Base-by-base conservation (phyloP, 2,888 invertebrate species). In the Apocheima hispidaria region DNA sequence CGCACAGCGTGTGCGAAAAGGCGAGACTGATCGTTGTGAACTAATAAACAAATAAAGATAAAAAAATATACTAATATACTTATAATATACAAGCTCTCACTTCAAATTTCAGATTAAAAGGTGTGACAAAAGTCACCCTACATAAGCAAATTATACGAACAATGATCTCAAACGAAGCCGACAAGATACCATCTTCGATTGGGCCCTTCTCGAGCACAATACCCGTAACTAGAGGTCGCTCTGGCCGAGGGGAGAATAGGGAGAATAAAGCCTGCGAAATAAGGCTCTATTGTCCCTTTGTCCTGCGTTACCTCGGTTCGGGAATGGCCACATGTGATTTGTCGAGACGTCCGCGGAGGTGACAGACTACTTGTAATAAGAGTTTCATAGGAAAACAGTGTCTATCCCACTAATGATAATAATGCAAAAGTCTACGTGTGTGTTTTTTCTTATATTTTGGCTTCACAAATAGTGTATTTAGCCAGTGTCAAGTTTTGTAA, bases 141-240 rank as follows among this genome's bases (percentile, higher is more conserved):
- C 49, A 43, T 53, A 62, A 53, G 46, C 58, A 62, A 62, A 67
- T 64, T 46, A 60, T 48, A 53, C 21, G 36, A 53, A 68, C 65
- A 68, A 69, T 69, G 65, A 64, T 65, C 63, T 60, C 57, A 66
- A 68, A 66, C 63, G 69, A 66, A 68, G 59, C 65, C 49, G 48
- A 65, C 62, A 56, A 60, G 69, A 66, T 70, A 59, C 44, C 60
- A 63, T 66, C 68, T 66, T 52, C 50, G 61, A 64, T 66, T 70
- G 63, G 60, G 63, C 58, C 61, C 64, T 53, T 59, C 63, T 65
- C 50, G 65, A 66, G 50, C 54, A 68, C 67, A 66, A 68, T 66
- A 44, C 68, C 40, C 60, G 61, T 63, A 61, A 69, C 69, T 69
- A 62, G 66, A 60, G 65, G 64, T 59, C 55, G 48, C 28, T 54